phyloP scores from a whole-genome alignment of 2,113 vertebrate species.

The Microtus montanus region DNA sequence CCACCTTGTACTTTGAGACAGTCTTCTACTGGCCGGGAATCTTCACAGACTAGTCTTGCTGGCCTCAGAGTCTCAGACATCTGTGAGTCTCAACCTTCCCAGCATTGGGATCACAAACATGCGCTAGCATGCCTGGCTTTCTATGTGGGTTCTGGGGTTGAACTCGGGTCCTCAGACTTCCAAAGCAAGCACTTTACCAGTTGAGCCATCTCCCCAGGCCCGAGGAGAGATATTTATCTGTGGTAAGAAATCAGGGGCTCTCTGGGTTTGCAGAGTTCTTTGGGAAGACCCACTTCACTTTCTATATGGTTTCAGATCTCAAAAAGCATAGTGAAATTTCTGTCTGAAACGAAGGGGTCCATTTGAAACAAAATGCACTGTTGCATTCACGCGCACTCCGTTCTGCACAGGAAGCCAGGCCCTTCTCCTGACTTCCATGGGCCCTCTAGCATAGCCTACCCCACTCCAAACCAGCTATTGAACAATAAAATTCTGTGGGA shows the following conservation, averaged over 20 bases:
- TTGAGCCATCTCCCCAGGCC: not conserved
- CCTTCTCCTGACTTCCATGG: not conserved
- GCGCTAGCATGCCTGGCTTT: not conserved
- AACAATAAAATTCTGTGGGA: not conserved
- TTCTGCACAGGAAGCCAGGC: not conserved
- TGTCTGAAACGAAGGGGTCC: not conserved
- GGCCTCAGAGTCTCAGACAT: not conserved
- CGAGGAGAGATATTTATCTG: not conserved
- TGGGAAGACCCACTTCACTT: not conserved
- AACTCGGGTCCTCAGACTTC: not conserved
- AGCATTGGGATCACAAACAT: not conserved
- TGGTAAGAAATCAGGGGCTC: not conserved
- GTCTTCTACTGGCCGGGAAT: not conserved
- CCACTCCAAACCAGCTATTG: accelerated
- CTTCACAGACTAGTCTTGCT: not conserved
- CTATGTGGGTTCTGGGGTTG: not conserved
- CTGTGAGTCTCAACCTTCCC: not conserved
- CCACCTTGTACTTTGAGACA: not conserved
- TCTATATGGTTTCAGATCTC: not conserved
- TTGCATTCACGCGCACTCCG: accelerated
- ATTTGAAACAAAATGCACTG: not conserved
- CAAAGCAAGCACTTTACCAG: not conserved
- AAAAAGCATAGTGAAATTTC: not conserved
- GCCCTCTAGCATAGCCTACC: not conserved
- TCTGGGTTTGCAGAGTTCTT: not conserved